phyloP scores from a whole-genome alignment of 1,140 invertebrate species.

The Sinella curviseta region DNA sequence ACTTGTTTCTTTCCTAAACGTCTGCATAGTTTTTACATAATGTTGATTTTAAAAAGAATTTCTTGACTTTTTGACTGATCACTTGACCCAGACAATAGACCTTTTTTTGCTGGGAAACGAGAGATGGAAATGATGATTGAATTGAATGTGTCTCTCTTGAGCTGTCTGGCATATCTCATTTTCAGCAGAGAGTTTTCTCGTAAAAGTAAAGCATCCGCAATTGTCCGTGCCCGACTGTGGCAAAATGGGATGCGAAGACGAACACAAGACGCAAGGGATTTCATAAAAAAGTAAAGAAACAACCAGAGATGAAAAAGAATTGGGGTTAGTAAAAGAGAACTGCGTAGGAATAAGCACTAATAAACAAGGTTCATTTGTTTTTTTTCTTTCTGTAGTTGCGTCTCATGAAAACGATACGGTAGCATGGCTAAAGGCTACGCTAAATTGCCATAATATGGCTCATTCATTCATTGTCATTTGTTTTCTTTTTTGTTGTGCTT shows the following conservation, averaged over 20 bases:
- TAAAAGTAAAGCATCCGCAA: not conserved
- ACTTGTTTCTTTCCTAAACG: not conserved
- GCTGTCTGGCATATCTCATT: not conserved
- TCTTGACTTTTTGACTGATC: slow-evolving; percentile 39
- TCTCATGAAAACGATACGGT: slow-evolving; percentile 10
- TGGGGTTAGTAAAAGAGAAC: not conserved
- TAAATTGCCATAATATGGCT: slow-evolving; percentile 2
- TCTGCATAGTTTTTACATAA: not conserved
- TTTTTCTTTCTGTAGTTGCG: not conserved
- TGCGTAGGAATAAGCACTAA: not conserved
- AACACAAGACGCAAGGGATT: not conserved
- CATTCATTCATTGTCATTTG: not conserved
- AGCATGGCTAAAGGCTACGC: not conserved
- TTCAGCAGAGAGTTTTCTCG: not conserved
- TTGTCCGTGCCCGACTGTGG: not conserved
- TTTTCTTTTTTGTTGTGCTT: not conserved
- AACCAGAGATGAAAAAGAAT: not conserved
- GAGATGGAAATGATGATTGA: slow-evolving; percentile 20
- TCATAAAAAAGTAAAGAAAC: not conserved
- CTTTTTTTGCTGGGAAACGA: not conserved
- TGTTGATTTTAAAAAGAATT: not conserved
- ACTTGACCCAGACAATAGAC: slow-evolving; percentile 38
- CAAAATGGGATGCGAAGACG: not conserved
- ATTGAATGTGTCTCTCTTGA: not conserved
- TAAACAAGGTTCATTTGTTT: too few species aligned